Conservation (phyloP, 2,888 invertebrate genomes). For the Cosmorhoe ocellata region DNA sequence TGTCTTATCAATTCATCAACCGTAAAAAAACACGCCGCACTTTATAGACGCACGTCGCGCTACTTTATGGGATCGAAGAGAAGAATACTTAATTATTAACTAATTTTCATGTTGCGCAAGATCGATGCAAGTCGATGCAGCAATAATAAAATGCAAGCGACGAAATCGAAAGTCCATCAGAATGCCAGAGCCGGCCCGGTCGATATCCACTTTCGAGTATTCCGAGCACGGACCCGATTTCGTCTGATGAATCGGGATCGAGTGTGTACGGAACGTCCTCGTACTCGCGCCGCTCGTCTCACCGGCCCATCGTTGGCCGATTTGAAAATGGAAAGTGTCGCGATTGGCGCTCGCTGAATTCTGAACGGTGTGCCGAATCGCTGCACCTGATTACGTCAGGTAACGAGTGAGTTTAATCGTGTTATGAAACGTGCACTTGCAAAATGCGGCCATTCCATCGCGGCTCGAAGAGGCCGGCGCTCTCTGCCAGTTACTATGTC, state of each 20-base stretch:
- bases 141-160: slow-evolving; percentile 36
- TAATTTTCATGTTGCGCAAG: slow-evolving; percentile 17
- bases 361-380: slow-evolving; percentile 48
- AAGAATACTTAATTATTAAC: slow-evolving; percentile 20
- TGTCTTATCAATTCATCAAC: slow-evolving; percentile 10
- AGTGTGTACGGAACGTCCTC: slow-evolving; percentile 12
- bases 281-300: slow-evolving; percentile 26
- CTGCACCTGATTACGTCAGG: slow-evolving; percentile 49
- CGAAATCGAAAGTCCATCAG: slow-evolving; percentile 69
- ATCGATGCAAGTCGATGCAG: slow-evolving; percentile 18
- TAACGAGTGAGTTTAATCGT: slow-evolving; percentile 34
- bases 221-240: slow-evolving; percentile 49
- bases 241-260: slow-evolving; percentile 35
- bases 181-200: slow-evolving; percentile 40
- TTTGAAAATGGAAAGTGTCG: slow-evolving; percentile 61
- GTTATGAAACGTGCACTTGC: slow-evolving; percentile 58
- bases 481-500: too few species aligned
- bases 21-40: neutral
- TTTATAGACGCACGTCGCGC: neutral
- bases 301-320: slow-evolving; percentile 39
- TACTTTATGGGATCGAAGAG: neutral
- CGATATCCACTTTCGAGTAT: slow-evolving; percentile 46
- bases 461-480: slow-evolving; percentile 38
- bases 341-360: slow-evolving; percentile 49
- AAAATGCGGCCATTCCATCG: slow-evolving; percentile 45